These are phyloP conservation scores for Hartigia nigra DNA, from an alignment of 2,888 invertebrate genomes.

Conservation along the genomic window DNA sequence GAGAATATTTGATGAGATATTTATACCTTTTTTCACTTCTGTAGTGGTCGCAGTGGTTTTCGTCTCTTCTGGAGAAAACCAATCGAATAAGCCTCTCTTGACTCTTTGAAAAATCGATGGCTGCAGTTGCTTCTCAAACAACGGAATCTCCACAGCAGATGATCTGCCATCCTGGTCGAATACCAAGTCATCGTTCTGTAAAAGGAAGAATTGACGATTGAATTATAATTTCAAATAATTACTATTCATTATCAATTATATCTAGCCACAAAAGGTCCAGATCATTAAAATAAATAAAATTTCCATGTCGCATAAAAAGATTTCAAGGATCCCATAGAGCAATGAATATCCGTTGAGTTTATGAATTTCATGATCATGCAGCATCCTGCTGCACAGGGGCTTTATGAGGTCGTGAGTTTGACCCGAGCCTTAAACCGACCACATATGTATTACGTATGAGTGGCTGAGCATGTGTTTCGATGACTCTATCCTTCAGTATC, in stretches of 20 bases:
- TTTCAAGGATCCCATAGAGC: not conserved
- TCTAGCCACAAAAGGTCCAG: not conserved
- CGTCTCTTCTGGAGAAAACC: conserved; percentile 15
- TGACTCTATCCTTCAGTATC: conserved; percentile 43
- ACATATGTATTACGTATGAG: conserved; percentile 7
- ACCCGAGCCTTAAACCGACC: conserved; percentile 2
- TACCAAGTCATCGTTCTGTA: conserved; percentile 58
- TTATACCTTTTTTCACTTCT: conserved; percentile 2
- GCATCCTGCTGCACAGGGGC: conserved; percentile 1
- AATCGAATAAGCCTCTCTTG: conserved; percentile 53
- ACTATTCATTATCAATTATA: not conserved
- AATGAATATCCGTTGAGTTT: not conserved
- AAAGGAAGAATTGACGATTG: conserved; percentile 8
- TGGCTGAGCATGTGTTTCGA: conserved; percentile 14
- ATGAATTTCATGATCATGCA: not conserved
- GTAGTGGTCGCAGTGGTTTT: conserved; percentile 10
- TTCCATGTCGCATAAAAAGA: not conserved
- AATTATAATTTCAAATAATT: not conserved
- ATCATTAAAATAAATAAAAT: not conserved
- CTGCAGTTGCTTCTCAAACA: conserved; percentile 43
- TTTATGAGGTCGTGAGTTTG: not conserved
- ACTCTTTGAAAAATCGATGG: conserved; percentile 61
- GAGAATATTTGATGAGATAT: not conserved
- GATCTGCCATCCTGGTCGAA: conserved; percentile 54
- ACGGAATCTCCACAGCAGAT: conserved; percentile 34